phyloP scores from a whole-genome alignment of 1,140 invertebrate genomes.

The Eriosoma lanigerum region DNA sequence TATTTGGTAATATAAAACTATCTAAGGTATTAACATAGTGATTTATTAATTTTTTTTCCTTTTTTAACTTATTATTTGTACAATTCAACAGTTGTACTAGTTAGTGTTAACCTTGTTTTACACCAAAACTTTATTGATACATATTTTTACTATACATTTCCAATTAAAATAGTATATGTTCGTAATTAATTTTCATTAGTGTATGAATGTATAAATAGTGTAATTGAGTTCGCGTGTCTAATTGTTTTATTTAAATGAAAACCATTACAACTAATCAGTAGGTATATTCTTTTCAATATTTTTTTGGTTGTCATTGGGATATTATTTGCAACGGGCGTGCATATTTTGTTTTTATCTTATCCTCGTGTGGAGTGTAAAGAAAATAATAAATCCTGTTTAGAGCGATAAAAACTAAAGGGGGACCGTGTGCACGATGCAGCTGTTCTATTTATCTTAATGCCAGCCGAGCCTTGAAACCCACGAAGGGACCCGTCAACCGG shows the following conservation, averaged over 20 bases:
- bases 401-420: constrained; percentile 20
- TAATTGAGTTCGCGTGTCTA: background rate
- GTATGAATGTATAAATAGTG: too few relatives aligned
- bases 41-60: too few relatives aligned
- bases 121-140: too few relatives aligned
- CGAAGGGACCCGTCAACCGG: constrained; percentile 41
- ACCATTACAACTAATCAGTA: background rate
- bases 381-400: constrained; percentile 47
- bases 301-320: background rate
- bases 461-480: background rate
- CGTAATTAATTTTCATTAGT: too few relatives aligned
- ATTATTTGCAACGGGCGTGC: constrained; percentile 14
- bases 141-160: too few relatives aligned
- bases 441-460: constrained; percentile 44
- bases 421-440: constrained; percentile 23
- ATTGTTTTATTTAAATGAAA: constrained; percentile 6
- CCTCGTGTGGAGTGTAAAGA: background rate
- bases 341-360: constrained; percentile 33
- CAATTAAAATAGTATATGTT: too few relatives aligned
- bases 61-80: too few relatives aligned
- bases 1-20: too few relatives aligned
- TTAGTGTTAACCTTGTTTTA: too few relatives aligned
- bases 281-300: too few relatives aligned
- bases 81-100: too few relatives aligned
- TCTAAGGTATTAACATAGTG: too few relatives aligned